Conservation (phyloP, 2,888 invertebrate genomes). For the Daptonema setosum region DNA sequence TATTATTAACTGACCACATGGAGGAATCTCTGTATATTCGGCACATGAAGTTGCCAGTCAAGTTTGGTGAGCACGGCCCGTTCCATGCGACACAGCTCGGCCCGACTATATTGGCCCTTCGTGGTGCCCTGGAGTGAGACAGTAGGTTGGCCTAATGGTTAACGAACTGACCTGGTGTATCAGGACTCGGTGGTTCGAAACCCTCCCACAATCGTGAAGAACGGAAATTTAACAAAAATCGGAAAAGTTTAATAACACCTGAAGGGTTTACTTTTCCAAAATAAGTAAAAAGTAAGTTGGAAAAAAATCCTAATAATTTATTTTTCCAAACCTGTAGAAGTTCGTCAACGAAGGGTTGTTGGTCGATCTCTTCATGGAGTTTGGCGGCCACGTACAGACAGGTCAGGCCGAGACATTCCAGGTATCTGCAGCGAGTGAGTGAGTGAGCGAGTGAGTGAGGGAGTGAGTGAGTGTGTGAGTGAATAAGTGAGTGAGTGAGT, state of each 20-base stretch:
- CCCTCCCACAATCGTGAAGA: no score
- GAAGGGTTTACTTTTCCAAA: no score
- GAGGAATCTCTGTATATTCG: slow-evolving; percentile 5
- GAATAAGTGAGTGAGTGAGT: background rate
- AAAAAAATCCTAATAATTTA: no score
- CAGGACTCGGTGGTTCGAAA: no score
- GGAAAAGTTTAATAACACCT: no score
- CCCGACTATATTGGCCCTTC: background rate
- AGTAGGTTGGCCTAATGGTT: no score
- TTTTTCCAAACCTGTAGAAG: background rate
- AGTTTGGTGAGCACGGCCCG: slow-evolving; percentile 10
- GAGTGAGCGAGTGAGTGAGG: background rate
- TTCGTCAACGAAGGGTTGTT: background rate
- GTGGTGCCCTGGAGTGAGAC: no score
- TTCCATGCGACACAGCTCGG: slow-evolving; percentile 8
- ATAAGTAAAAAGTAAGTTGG: no score
- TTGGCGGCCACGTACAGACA: slow-evolving; percentile 11
- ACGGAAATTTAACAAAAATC: no score
- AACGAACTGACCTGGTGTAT: no score
- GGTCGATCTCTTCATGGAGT: slow-evolving; percentile 9
- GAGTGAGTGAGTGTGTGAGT: background rate
- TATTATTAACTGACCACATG: background rate
- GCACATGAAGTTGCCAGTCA: slow-evolving; percentile 10
- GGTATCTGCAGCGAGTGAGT: slow-evolving; percentile 7
- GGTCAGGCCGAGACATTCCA: slow-evolving; percentile 11